Percentiles rank a stretch among this genome's conserved stretches.
Evolutionary conservation across 1,140 invertebrate genomes (phyloP).

Genomic region (Camponotus vicinus): DNA sequence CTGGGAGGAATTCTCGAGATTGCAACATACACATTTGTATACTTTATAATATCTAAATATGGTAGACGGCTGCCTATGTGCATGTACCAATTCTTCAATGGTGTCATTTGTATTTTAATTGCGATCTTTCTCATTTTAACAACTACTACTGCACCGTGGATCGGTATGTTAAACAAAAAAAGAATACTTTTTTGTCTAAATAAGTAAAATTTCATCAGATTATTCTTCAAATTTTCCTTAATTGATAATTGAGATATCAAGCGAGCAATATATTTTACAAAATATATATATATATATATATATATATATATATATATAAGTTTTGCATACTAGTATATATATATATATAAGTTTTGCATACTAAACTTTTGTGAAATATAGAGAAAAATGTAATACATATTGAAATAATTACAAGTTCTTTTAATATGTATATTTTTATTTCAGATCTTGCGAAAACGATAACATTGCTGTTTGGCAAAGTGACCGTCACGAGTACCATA

Average conservation of each 20-base stretch:
- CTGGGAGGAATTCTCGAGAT: constrained; percentile 80
- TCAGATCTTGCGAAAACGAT: constrained; percentile 73
- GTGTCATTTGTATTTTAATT: constrained; percentile 77
- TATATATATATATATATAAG: no score
- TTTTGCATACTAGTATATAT: no score
- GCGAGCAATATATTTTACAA: not conserved
- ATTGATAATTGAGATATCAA: not conserved
- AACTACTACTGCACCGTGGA: constrained; percentile 13
- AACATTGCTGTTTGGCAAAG: constrained; percentile 78
- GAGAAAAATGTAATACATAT: no score
- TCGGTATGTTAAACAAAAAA: constrained; percentile 31
- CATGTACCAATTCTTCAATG: constrained; percentile 73
- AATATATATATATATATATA: no score
- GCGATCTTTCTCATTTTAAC: constrained; percentile 67
- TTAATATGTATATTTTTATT: constrained; percentile 21
- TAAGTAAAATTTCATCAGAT: no score
- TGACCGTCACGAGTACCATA: constrained; percentile 75
- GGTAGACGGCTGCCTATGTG: constrained; percentile 76
- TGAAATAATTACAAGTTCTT: no score
- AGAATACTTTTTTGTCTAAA: not conserved
- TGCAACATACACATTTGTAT: constrained; percentile 76
- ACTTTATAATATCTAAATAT: constrained; percentile 78
- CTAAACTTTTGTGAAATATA: no score
- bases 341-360: no score
- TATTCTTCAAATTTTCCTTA: not conserved